These are phyloP conservation scores for Neodiprion fabricii DNA, from an alignment of 1,140 invertebrate genomes.

Conservation along the genomic window DNA sequence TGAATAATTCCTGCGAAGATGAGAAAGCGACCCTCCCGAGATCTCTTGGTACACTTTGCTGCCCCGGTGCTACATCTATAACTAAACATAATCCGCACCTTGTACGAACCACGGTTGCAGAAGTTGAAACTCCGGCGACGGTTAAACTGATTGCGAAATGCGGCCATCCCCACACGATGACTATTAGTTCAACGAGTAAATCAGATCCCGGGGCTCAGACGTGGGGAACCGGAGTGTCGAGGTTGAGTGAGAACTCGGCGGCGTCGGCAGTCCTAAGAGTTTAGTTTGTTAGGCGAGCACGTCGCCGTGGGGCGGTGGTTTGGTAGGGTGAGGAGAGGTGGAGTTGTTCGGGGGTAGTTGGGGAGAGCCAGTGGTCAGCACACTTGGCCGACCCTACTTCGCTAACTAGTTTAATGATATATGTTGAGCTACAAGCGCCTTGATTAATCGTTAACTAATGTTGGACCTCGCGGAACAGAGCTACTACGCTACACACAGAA, in stretches of 20 bases:
- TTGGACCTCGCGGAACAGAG: slow-evolving; percentile 59
- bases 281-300: slow-evolving; percentile 55
- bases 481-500: slow-evolving; percentile 15
- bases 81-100: no score
- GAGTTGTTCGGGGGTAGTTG: slow-evolving; percentile 10
- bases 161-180: background rate
- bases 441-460: slow-evolving; percentile 65
- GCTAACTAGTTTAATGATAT: slow-evolving; percentile 65
- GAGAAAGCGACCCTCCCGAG: no score
- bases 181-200: background rate
- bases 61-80: no score
- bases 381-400: slow-evolving; percentile 64
- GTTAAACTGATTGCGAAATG: background rate
- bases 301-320: slow-evolving; percentile 42
- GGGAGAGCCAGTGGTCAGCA: slow-evolving; percentile 59
- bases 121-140: background rate
- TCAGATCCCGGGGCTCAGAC: background rate
- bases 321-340: slow-evolving; percentile 9
- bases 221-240: slow-evolving; percentile 9
- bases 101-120: no score
- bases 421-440: slow-evolving; percentile 64
- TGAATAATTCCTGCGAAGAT: no score
- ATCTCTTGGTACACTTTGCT: no score
- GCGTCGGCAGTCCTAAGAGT: slow-evolving; percentile 55
- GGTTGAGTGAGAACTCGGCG: slow-evolving; percentile 41